These are phyloP conservation scores for Graptemys geographica DNA, from an alignment of 2,797 vertebrate species.

Conservation along the genomic window DNA sequence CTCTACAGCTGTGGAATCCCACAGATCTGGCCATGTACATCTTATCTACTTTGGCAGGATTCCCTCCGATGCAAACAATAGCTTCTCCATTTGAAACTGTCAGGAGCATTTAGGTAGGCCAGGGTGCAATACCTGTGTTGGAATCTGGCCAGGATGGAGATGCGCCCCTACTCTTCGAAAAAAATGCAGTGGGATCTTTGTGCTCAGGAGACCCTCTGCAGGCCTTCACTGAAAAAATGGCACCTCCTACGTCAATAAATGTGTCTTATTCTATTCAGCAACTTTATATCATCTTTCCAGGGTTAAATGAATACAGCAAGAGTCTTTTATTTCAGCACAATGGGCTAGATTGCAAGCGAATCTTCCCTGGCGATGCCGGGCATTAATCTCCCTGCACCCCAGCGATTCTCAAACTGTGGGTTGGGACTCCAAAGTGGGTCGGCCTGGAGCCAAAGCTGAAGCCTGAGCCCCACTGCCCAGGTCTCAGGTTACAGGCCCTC, in stretches of 20 bases:
- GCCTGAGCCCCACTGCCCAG: too few relatives aligned
- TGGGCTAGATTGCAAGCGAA: neutral
- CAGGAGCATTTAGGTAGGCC: neutral
- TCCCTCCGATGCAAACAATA: neutral
- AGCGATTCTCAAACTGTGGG: too few relatives aligned
- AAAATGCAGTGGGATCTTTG: neutral
- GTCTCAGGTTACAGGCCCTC: too few relatives aligned
- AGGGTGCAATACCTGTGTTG: neutral
- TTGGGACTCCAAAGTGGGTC: too few relatives aligned
- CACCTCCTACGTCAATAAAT: rapidly evolving
- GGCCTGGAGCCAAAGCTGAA: too few relatives aligned
- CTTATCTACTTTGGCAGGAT: neutral
- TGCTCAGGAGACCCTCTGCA: neutral
- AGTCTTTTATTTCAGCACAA: neutral
- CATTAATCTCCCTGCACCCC: too few relatives aligned
- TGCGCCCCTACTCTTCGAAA: neutral
- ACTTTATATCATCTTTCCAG: rapidly evolving
- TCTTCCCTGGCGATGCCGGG: neutral
- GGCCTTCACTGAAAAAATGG: neutral
- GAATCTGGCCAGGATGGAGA: neutral
- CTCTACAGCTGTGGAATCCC: neutral
- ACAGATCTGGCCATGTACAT: neutral
- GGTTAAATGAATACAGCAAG: rapidly evolving
- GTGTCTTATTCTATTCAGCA: neutral
- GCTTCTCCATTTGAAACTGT: neutral